phyloP scores from a whole-genome alignment of 2,888 invertebrate species.

The Candidula unifasciata region DNA sequence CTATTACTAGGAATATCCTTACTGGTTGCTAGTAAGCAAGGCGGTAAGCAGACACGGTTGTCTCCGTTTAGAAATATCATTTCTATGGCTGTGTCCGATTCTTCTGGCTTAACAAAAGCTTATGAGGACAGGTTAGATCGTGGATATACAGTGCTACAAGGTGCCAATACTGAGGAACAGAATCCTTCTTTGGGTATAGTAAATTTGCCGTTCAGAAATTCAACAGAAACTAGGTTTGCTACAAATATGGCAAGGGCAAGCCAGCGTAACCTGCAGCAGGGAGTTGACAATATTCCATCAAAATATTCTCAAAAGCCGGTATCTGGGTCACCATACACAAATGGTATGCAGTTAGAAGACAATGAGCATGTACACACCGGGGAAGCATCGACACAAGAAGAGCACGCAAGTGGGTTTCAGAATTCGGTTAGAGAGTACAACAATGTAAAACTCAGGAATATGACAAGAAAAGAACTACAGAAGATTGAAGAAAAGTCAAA shows the following conservation, averaged over 20 bases:
- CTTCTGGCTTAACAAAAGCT: no score
- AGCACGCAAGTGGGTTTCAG: neutral
- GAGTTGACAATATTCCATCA: no score
- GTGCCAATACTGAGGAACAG: no score
- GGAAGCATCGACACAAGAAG: neutral
- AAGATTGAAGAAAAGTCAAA: constrained; percentile 4
- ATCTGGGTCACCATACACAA: neutral
- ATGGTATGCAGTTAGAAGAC: neutral
- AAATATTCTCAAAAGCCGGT: neutral
- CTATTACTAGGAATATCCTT: no score
- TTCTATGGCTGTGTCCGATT: no score
- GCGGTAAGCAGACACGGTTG: no score
- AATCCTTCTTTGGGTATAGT: no score
- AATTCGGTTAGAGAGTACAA: neutral
- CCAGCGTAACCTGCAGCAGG: neutral
- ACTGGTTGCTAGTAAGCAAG: no score
- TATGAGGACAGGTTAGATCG: no score
- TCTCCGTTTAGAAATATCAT: no score
- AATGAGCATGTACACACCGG: neutral
- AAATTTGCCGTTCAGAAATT: no score
- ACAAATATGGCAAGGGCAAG: neutral
- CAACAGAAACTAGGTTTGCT: neutral
- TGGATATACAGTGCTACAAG: no score
- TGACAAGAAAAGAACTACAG: neutral
- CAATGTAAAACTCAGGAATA: neutral